A percentile compares a stretch with the other conserved stretches of the same genome.
Evolutionary conservation across 2,888 invertebrate genomes (phyloP).

Genomic region (Zygothrica quintamaculata): DNA sequence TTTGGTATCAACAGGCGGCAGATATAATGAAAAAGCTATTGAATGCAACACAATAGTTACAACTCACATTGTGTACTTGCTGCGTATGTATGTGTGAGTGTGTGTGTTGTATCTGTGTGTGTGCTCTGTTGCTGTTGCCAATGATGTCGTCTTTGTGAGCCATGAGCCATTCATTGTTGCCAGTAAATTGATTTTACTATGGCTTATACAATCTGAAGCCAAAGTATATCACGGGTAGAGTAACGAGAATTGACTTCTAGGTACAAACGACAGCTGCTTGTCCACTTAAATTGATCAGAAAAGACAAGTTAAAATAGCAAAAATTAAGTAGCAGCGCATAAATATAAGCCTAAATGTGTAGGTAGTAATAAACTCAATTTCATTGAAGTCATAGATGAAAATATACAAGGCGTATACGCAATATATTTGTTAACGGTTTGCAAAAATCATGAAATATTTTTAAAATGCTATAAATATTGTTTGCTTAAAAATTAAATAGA

Average conservation of each 20-base stretch:
- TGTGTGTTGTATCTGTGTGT: slow-evolving; percentile 12
- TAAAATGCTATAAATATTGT: slow-evolving; percentile 7
- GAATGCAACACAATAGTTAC: slow-evolving; percentile 50
- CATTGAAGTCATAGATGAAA: slow-evolving; percentile 49
- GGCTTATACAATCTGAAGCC: slow-evolving; percentile 47
- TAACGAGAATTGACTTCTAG: slow-evolving; percentile 7
- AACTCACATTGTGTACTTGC: slow-evolving; percentile 2
- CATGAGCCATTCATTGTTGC: slow-evolving; percentile 41
- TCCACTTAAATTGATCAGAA: slow-evolving; percentile 24
- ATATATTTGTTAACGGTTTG: too few species aligned
- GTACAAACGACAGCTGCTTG: slow-evolving; percentile 27
- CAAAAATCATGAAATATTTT: slow-evolving; percentile 14
- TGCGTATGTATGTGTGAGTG: slow-evolving; percentile 3
- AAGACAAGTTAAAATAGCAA: slow-evolving; percentile 3
- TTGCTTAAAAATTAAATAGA: not conserved
- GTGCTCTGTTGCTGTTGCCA: slow-evolving; percentile 18
- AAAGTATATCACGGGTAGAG: slow-evolving; percentile 16
- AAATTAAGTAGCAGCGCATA: not conserved
- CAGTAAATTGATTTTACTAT: slow-evolving; percentile 68
- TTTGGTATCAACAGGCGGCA: slow-evolving; percentile 19
- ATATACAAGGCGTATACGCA: slow-evolving; percentile 31
- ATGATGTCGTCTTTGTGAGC: too few species aligned
- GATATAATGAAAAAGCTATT: slow-evolving; percentile 66
- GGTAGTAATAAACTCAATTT: slow-evolving; percentile 23
- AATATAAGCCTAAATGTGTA: slow-evolving; percentile 4